Evolutionary conservation across 2,888 invertebrate genomes (phyloP), one percentile per base, ranked within the genome.

Genomic region (Agrilus cyanescens): DNA sequence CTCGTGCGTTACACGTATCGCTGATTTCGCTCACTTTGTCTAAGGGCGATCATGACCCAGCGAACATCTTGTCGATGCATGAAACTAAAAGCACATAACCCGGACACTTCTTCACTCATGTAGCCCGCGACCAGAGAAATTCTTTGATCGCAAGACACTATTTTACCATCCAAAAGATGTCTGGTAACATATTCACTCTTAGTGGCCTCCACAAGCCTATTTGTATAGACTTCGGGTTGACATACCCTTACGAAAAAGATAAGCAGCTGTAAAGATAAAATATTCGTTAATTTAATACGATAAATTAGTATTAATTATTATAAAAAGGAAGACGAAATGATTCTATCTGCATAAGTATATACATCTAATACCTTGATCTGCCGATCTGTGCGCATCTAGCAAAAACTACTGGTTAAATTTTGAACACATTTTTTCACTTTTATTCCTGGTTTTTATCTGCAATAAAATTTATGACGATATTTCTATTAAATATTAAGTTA

Each of bases 1-100:
- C 12, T n/a, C n/a, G n/a, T n/a, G n/a, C n/a, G n/a, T n/a, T n/a
- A 39, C 12, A 38, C 39, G 32, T 39, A 41, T 38, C 43, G 37
- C 34, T 16, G 25, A 40, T n/a, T n/a, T n/a, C n/a, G 69, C 76
- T 73, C 67, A 85, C 85, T 91, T 68, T 89, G 86, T 52, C 86
- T 71, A 44, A 91, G 72, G 1, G 88, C 89, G 57, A 89, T 83
- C 61, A 89, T 82, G 0, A 89, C 85, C 85, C 87, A 89, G 56
- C 85, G 78, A 2, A 86, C 85, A 69, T 93, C 91, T 53, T 90
- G 87, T 60, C 80, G 78, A 66, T 88, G 88, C 82, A 94, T 91
- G 61, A 85, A 90, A 42, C 80, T 78, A 65, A 93, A 94, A 8
- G 90, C 90, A 49, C 85, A 87, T 46, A 80, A 71, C n/a, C 90